These are phyloP conservation scores for Lordiphosa andalusiaca DNA, from an alignment of 2,888 invertebrate species.

Conservation along the genomic window DNA sequence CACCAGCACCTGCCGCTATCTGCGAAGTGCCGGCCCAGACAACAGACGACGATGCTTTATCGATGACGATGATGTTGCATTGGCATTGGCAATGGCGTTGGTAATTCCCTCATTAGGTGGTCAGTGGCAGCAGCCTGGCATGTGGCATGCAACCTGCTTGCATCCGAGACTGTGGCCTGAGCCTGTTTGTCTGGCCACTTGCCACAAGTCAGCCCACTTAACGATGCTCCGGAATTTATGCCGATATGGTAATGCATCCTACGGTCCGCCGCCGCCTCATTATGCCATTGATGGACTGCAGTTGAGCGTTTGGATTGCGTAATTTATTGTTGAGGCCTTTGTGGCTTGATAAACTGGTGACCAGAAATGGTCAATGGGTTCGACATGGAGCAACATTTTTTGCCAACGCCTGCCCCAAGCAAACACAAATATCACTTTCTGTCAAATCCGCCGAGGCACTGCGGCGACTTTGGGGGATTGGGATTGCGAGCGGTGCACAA, in stretches of 20 bases:
- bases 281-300: constrained; percentile 77
- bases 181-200: constrained; percentile 50
- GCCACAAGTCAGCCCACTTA: constrained; percentile 60
- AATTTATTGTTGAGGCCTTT: constrained; percentile 77
- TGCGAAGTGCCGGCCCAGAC: constrained; percentile 4
- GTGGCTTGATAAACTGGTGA: constrained; percentile 73
- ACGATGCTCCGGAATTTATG: constrained; percentile 78
- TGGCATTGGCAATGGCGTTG: constrained; percentile 47
- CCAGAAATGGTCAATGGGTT: constrained; percentile 67
- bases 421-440: constrained; percentile 63
- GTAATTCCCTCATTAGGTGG: constrained; percentile 78
- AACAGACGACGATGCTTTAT: constrained; percentile 38
- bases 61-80: constrained; percentile 48
- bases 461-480: constrained; percentile 51
- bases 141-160: constrained; percentile 44
- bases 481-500: constrained; percentile 24
- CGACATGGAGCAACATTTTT: constrained; percentile 64
- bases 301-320: constrained; percentile 78
- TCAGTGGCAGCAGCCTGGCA: constrained; percentile 41
- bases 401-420: constrained; percentile 60
- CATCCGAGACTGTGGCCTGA: constrained; percentile 19
- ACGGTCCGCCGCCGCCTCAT: constrained; percentile 55
- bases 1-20: constrained; percentile 8
- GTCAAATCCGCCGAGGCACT: constrained; percentile 65
- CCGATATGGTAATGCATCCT: constrained; percentile 76